These are phyloP conservation scores for Diuraphis noxia DNA, from an alignment of 1,140 invertebrate species.

Conservation along the genomic window DNA sequence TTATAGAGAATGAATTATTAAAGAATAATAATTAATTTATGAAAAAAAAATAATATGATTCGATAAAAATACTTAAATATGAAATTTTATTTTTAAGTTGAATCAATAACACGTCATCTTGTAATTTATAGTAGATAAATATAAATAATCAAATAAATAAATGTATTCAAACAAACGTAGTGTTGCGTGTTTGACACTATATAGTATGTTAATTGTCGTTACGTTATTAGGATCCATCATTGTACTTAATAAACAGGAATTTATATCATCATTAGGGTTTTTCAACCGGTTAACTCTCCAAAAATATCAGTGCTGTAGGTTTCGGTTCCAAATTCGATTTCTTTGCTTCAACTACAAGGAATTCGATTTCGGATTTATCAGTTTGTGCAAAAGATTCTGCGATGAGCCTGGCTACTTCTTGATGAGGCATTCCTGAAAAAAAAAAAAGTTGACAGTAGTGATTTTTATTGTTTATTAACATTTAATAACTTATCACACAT, in stretches of 20 bases:
- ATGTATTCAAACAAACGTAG: neutral
- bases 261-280: neutral
- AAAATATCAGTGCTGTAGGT: conserved; percentile 81
- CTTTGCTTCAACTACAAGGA: conserved; percentile 86
- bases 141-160: conserved; percentile 7
- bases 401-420: conserved; percentile 85
- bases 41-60: neutral
- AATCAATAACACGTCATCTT: neutral
- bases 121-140: neutral
- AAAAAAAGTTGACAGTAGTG: neutral
- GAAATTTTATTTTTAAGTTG: neutral
- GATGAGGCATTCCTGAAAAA: conserved; percentile 65
- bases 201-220: neutral
- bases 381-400: conserved; percentile 85
- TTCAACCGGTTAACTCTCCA: conserved; percentile 77
- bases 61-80: neutral
- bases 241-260: neutral
- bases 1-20: neutral
- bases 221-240: neutral
- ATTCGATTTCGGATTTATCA: conserved; percentile 84
- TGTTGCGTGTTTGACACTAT: neutral
- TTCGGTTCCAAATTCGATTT: conserved; percentile 87
- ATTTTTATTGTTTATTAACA: neutral
- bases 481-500: neutral
- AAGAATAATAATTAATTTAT: neutral